Base-by-base conservation (phyloP, 2,113 vertebrate genomes). In the Sander vitreus region DNA sequence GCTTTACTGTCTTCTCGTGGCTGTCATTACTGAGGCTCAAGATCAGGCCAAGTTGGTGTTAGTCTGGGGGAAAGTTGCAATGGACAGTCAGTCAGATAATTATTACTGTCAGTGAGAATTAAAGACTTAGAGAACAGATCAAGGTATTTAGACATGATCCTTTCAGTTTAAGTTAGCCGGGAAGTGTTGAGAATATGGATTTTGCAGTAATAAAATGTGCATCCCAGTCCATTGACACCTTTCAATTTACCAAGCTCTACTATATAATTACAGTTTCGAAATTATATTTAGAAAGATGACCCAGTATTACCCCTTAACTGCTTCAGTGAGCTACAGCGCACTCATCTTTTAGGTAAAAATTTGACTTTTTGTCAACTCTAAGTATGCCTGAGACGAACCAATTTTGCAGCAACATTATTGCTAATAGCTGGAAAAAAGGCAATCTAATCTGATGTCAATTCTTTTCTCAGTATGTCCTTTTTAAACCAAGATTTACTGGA, bases 111-210 rank as follows among this genome's bases (percentile, higher is more conserved):
- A 19, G 21, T 15, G 67, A 65, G 23, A 25, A 4, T 45, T 43
- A 23, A 30, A 51, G 13, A 57, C 3, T 50, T 68, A 3, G 4
- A 30, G 51, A 54, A 57, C 15, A 51, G 45, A 15, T 16, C 23
- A 33, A 51, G 27, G 48, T 58, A 62, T 58, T 64, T 33, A 57
- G 36, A 53, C 6, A n/a, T 33, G 19, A 7, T 3, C 9, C 30
- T n/a, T 47, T 25, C 36, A 19, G 2, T 27, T 70, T 16, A 43
- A 39, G 16, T 55, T 25, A 27, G 23, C 23, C 36, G 55, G 47
- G 11, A 78, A 68, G 27, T 73, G n/a, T 16, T 43, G n/a, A 82
- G 50, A 57, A 50, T 39, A 83, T 54, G 53, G 67, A 73, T 68
- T 78, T 73, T 55, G 12, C 47, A 36, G 8, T 54, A 13, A n/a